Conservation (phyloP, 2,113 vertebrate genomes). For the Rhipidura dahli region DNA sequence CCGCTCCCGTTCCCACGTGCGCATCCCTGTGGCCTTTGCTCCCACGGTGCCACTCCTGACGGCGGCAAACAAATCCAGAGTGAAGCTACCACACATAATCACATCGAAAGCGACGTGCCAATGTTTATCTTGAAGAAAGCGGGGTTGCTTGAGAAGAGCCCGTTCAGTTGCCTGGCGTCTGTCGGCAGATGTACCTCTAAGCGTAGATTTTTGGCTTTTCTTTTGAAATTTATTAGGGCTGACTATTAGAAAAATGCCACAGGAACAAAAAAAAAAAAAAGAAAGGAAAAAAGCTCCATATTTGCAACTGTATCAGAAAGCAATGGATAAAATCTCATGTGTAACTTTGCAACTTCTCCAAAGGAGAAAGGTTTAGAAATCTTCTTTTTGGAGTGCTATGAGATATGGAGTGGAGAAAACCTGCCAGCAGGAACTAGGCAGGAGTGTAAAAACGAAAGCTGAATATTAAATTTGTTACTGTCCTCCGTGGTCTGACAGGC, state of each 20-base stretch:
- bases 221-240: neutral
- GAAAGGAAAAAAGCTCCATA: accelerated
- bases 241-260: neutral
- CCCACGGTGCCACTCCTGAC: neutral
- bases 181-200: neutral
- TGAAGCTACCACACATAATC: neutral
- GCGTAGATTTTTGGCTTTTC: neutral
- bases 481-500: neutral
- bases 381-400: neutral
- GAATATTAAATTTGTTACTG: neutral
- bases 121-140: neutral
- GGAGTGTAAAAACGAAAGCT: neutral
- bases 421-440: neutral
- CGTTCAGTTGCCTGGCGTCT: neutral
- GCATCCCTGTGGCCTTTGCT: neutral
- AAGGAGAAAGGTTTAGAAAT: neutral
- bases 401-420: neutral
- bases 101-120: neutral
- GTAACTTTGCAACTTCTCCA: neutral
- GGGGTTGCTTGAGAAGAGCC: neutral
- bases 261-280: accelerated
- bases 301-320: neutral
- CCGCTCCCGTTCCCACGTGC: accelerated
- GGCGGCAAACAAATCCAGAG: neutral
- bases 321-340: neutral